Base-by-base conservation (phyloP, 2,888 invertebrate species). In the Agrochola litura region DNA sequence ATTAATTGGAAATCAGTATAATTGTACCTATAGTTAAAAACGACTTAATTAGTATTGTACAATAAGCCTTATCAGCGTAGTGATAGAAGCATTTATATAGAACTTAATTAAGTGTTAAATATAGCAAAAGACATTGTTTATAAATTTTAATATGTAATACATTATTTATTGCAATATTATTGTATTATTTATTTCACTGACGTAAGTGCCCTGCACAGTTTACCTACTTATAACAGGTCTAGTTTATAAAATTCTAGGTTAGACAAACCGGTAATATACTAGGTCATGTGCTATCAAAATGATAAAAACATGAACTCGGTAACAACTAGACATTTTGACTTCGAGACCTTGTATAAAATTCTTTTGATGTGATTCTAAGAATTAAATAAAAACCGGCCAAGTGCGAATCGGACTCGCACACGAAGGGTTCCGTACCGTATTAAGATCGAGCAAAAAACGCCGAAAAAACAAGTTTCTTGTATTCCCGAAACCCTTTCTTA, bases 41-140 rank as follows among this genome's bases (percentile, higher is more conserved):
- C 43, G 43, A 77, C 69, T 69, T 73, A 49, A 72, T 64, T 85
- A 70, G 66, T 73, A 73, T 69, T 85, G 85, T 87, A 87, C 85
- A 88, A 85, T 81, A 82, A 82, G 85, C 82, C 84, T 88, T 88
- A 87, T 85, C 80, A 76, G 80, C 68, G 79, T 89, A 89, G 90
- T 89, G 88, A 89, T 89, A 87, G 81, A 85, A 85, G 89, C 89
- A 89, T 89, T 89, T 89, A 89, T 75, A 78, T 74, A 75, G 70
- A 70, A 61, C 37, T 71, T 64, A 68, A 65, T 72, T 68, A 83
- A 81, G 63, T 76, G 71, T 77, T 78, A 78, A 66, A 60, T 85
- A 82, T 79, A 82, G 64, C 19, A 58, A 82, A 79, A 76, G 19
- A 81, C 68, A 77, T 67, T 79, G 71, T 75, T 77, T 81, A 79